Evolutionary conservation across 2,888 invertebrate species (phyloP), one percentile per base, ranked within the genome.

Genomic region (Psylliodes chrysocephalus): DNA sequence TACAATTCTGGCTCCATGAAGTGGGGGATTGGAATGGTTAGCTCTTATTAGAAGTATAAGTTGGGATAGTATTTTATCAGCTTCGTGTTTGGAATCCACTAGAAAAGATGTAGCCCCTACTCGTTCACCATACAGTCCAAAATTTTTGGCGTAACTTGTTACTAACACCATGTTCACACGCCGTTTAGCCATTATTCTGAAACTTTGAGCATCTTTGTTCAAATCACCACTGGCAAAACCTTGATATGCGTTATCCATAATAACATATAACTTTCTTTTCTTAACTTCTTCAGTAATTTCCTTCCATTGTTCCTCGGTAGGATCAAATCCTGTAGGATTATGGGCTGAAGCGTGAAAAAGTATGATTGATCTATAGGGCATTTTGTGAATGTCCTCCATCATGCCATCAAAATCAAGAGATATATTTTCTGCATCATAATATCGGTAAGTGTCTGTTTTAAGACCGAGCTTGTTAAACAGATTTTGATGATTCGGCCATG

Each of bases 241-340:
- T 79, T 90, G 89, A 78, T 90, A 90, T 1, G 90, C 89, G 87
- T 89, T 87, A 77, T 90, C 90, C 75, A 90, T 88, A 78, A 86
- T 88, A 14, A 88, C 87, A 70, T 86, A 86, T 17, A 89, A 78
- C 17, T 86, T 84, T 68, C 78, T 81, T 56, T 82, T 79, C 71
- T 85, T 88, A 52, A 88, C 82, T 0, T 87, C 74, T 49, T 83
- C 78, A n/a, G 87, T 86, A 59, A 90, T 81, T 76, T 88, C 88
- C 60, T 84, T 82, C 90, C 90, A 90, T 72, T 89, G 87, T 61
- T 87, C 86, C 17, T 82, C 83, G 40, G 79, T 82, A 1, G 86
- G 86, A 75, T 87, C 87, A 14, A 87, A 84, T n/a, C 87, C 87
- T 17, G 89, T 90, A 3, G 90, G 90, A 78, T 90, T 89, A 78